These are phyloP conservation scores for Macrosoma leucophasiata DNA, from an alignment of 2,888 invertebrate species.

Conservation along the genomic window DNA sequence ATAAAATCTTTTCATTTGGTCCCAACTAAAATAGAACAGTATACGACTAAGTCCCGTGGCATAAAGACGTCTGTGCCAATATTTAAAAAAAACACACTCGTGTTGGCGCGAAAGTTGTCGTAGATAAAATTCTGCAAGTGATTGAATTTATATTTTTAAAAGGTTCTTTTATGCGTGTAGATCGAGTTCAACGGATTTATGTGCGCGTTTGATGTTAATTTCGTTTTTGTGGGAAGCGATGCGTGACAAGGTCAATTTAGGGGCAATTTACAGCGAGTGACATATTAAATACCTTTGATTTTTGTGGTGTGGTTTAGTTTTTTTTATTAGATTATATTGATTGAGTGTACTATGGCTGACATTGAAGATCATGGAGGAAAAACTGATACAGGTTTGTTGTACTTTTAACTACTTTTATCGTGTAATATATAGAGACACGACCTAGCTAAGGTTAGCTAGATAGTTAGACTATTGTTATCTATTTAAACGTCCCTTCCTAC, in stretches of 20 bases:
- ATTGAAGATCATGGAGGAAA: conserved; percentile 30
- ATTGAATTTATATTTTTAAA: conserved; percentile 17
- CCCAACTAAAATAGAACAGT: conserved; percentile 63
- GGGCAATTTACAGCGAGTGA: conserved; percentile 32
- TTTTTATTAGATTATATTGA: conserved; percentile 27
- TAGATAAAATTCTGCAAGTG: conserved; percentile 18
- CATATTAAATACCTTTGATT: conserved; percentile 23
- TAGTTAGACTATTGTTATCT: no score
- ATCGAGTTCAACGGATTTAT: conserved; percentile 10
- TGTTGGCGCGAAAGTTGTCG: conserved; percentile 39
- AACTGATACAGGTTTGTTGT: conserved; percentile 28
- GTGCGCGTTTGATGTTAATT: conserved; percentile 25
- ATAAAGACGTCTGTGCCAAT: conserved; percentile 43
- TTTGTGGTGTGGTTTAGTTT: conserved; percentile 19
- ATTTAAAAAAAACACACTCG: conserved; percentile 31
- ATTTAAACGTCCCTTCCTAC: no score
- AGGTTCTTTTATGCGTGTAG: conserved; percentile 16
- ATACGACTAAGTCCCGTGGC: conserved; percentile 43
- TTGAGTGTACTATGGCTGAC: conserved; percentile 35
- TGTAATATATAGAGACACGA: conserved; percentile 3
- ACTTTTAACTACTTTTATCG: conserved; percentile 7
- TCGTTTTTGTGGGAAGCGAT: conserved; percentile 32
- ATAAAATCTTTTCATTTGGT: conserved; percentile 47
- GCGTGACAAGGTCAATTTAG: conserved; percentile 39
- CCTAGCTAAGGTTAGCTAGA: conserved; percentile 1